These are phyloP conservation scores for Arnoldichthys spilopterus DNA, from an alignment of 2,797 vertebrate genomes.

Conservation along the genomic window DNA sequence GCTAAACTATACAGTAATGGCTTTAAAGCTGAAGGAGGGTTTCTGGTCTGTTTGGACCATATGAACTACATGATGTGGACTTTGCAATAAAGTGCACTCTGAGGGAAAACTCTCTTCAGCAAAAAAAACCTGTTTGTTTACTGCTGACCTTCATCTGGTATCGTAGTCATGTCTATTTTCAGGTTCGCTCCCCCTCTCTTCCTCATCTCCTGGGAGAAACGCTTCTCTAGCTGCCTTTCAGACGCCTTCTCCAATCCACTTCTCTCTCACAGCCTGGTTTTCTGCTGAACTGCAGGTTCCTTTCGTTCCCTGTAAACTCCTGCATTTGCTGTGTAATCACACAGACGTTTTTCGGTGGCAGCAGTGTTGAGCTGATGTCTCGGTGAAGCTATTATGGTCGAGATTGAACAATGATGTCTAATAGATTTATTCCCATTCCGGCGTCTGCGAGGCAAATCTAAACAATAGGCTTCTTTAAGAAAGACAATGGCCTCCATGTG, in stretches of 20 bases:
- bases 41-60: neutral
- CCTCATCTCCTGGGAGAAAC: neutral
- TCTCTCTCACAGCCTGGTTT: conserved; percentile 11
- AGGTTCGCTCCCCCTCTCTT: neutral
- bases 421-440: neutral
- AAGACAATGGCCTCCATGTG: conserved; percentile 32
- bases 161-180: conserved; percentile 1
- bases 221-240: neutral
- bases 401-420: neutral
- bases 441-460: neutral
- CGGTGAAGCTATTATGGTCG: neutral
- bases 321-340: neutral
- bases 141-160: conserved; percentile 4
- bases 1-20: neutral
- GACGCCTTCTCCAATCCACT: neutral
- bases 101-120: neutral
- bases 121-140: neutral
- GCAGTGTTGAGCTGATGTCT: conserved; percentile 27
- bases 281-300: neutral
- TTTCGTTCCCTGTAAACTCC: neutral
- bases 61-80: neutral
- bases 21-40: neutral
- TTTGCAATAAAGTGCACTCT: neutral
- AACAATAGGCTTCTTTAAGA: neutral
- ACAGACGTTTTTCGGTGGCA: neutral